These are phyloP conservation scores for Odontomyia ornata DNA, from an alignment of 2,888 invertebrate genomes.

Conservation along the genomic window DNA sequence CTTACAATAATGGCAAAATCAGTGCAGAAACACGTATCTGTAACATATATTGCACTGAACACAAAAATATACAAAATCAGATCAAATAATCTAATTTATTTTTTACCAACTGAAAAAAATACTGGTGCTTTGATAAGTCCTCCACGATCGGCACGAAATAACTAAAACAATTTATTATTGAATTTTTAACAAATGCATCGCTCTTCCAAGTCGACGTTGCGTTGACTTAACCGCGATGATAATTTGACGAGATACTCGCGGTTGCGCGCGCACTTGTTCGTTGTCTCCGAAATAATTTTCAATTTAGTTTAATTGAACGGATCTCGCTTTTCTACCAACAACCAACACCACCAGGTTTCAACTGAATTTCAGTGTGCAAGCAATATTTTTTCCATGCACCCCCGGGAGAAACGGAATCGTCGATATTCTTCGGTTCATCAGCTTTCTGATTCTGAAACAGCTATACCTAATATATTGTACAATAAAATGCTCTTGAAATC, in stretches of 20 bases:
- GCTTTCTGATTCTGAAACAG: slow-evolving; percentile 28
- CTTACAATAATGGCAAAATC: no score
- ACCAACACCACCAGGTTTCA: slow-evolving; percentile 27
- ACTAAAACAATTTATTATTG: background rate
- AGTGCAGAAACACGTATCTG: no score
- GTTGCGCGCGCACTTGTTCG: slow-evolving; percentile 41
- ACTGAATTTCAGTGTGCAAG: slow-evolving; percentile 24
- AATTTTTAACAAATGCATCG: background rate
- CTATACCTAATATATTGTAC: background rate
- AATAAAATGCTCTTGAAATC: background rate
- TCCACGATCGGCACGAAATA: background rate
- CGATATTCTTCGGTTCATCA: slow-evolving; percentile 42
- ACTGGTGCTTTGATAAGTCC: background rate
- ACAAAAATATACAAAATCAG: no score
- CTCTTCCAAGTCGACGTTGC: background rate
- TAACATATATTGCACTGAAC: no score
- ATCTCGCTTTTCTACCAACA: slow-evolving; percentile 23
- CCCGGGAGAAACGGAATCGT: slow-evolving; percentile 2
- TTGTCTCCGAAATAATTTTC: slow-evolving; percentile 25
- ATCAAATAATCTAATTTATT: no score
- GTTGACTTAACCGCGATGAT: background rate
- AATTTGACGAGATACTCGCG: background rate
- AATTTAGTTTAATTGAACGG: slow-evolving; percentile 43
- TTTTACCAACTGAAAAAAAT: no score
- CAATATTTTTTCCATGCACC: background rate